Percentiles rank a stretch among this genome's conserved stretches.
Conservation (phyloP, 2,888 invertebrate genomes). For the Norana najaformis region DNA sequence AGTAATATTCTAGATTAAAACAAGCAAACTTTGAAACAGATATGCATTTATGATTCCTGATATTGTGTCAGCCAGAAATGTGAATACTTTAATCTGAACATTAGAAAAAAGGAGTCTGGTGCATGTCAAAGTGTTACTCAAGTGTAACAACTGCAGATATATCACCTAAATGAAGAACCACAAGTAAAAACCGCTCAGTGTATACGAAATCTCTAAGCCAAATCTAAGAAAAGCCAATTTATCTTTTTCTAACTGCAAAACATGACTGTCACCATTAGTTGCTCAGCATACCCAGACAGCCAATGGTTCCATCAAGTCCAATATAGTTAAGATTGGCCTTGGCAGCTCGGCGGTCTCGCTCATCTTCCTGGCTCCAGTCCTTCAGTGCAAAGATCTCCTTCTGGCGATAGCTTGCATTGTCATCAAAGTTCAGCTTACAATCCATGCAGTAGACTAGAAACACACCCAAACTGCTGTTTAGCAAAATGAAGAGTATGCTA, state of each 20-base stretch:
- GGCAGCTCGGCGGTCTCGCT: slow-evolving; percentile 87
- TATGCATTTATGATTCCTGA: background rate
- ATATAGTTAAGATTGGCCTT: slow-evolving; percentile 90
- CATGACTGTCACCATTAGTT: background rate
- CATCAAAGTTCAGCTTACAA: slow-evolving; percentile 92
- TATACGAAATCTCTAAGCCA: too few relatives aligned
- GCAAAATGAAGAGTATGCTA: background rate
- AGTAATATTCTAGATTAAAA: background rate
- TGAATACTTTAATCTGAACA: background rate
- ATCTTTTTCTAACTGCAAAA: background rate
- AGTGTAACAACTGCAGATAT: background rate
- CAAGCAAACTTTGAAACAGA: background rate
- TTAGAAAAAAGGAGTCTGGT: background rate
- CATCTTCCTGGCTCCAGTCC: slow-evolving; percentile 89
- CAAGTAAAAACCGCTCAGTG: too few relatives aligned
- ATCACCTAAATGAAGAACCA: too few relatives aligned
- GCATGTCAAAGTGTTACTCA: background rate
- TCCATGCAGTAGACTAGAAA: slow-evolving; percentile 83
- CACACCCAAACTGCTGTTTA: background rate
- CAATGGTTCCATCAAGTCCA: slow-evolving; percentile 88
- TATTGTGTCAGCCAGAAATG: background rate
- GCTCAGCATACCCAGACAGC: slow-evolving; percentile 70
- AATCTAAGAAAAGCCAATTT: too few relatives aligned
- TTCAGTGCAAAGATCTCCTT: slow-evolving; percentile 78
- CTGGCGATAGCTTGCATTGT: slow-evolving; percentile 89